Base-by-base conservation (phyloP, 2,888 invertebrate species). In the Ommatoiulus sabulosus region DNA sequence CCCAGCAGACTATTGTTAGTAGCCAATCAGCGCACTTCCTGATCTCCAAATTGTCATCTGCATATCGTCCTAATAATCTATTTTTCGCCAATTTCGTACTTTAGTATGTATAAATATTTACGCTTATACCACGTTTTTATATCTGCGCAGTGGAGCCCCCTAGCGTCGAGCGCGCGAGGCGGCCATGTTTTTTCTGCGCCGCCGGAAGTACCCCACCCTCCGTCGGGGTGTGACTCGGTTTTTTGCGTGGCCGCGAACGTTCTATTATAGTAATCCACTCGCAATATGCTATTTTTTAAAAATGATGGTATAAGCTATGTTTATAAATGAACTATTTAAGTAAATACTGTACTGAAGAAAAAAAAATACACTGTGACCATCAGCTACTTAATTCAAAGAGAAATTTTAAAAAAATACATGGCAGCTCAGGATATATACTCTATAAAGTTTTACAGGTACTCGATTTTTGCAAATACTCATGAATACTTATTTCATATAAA, bases 11-110 rank as follows among this genome's bases (percentile, higher is more conserved):
- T 35, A 80, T 80, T 80, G 80, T 80, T 80, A 80, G 80, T 80
- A 80, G 80, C 80, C 80, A 80, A 80, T 80, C 80, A 80, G 80
- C 80, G 80, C 80, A 80, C 80, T 80, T 80, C 80, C 80, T 80
- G 80, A 80, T 80, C 80, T 80, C 80, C 80, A 80, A 80, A 80
- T 80, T 80, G 80, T 80, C 80, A 80, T 80, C 80, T 80, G 80
- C 80, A 80, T 80, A 80, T 80, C 80, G 80, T 80, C 80, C 80
- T 80, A 80, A 80, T 80, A 80, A 80, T 80, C 80, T 80, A 80
- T 80, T 80, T 80, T 80, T 80, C 80, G 80, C 80, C 80, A 80
- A 80, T 80, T 80, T 80, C 80, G 80, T 80, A 80, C 80, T 80
- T 80, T 80, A 80, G 80, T 80, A 80, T 80, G 80, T 80, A 80